These are phyloP conservation scores for Anastrepha ludens DNA, from an alignment of 1,140 invertebrate species.

Conservation along the genomic window DNA sequence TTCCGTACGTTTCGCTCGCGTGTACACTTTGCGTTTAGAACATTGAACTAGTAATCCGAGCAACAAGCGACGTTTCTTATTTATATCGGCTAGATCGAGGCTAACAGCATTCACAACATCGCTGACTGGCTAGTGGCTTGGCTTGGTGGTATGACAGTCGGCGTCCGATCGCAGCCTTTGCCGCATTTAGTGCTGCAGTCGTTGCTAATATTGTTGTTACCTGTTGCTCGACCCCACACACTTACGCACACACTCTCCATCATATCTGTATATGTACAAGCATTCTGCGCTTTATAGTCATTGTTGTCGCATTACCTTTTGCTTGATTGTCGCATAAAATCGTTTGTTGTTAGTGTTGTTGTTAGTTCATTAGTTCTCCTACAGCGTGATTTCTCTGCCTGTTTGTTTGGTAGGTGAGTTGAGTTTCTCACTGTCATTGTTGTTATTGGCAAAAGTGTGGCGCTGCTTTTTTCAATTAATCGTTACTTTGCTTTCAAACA, in stretches of 20 bases:
- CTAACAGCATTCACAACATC: conserved; percentile 55
- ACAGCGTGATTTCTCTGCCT: neutral
- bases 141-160: conserved; percentile 29
- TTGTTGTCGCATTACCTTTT: neutral
- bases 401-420: neutral
- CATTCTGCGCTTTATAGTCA: no score
- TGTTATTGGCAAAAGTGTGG: neutral
- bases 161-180: conserved; percentile 7
- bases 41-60: conserved; percentile 61
- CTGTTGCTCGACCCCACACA: neutral
- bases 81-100: conserved; percentile 60
- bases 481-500: conserved; percentile 11
- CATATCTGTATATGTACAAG: neutral
- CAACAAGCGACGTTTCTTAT: conserved; percentile 59
- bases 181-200: conserved; percentile 1
- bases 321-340: neutral
- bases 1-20: conserved; percentile 65
- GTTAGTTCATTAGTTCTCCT: neutral
- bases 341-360: neutral
- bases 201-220: conserved; percentile 32
- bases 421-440: conserved; percentile 30
- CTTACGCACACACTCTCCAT: neutral
- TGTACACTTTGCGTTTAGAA: conserved; percentile 59
- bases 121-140: conserved; percentile 32
- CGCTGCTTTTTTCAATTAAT: neutral